Evolutionary conservation across 2,888 invertebrate species (phyloP), one percentile per base, ranked within the genome.

Genomic region (Trisateles emortualis): DNA sequence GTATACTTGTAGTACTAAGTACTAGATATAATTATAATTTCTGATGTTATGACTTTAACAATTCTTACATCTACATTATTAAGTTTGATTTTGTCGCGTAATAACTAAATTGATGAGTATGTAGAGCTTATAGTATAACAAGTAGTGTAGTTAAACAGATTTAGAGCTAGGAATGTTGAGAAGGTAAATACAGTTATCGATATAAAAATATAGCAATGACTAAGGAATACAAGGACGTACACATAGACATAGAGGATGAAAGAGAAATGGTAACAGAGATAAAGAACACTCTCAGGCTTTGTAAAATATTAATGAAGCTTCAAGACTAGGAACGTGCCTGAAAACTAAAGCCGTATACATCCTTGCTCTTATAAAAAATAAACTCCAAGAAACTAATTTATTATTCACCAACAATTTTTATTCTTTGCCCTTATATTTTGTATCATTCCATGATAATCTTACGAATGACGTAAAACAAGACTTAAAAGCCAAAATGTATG

Each of bases 91-190:
- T 72, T 72, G 68, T 72, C 72, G 76, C 72, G 67, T 68, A 48
- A 51, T 46, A 71, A 69, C 48, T 62, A 59, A 72, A 69, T 57
- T 29, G 50, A 69, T 64, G 52, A 72, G 58, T 70, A 70, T 44
- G 65, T 62, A 64, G 67, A 59, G 55, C 69, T 76, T 77, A 78
- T 71, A 75, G 59, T 69, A 70, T 64, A 72, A 68, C 52, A 69
- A 72, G 46, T 72, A 75, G 66, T 69, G 45, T 72, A 72, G 59
- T 60, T 64, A 78, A 72, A 77, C 66, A 78, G 68, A 70, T 62
- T 70, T 68, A 79, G 47, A 65, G 68, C 69, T 79, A 76, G 64
- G 62, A 70, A 59, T 58, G 59, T 58, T 58, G 52, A 71, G 49
- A 72, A 64, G 70, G 54, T 65, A 68, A 67, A 48, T 64, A 72